Conservation (phyloP, 23 tunicate species). For the Diplosoma virens region DNA sequence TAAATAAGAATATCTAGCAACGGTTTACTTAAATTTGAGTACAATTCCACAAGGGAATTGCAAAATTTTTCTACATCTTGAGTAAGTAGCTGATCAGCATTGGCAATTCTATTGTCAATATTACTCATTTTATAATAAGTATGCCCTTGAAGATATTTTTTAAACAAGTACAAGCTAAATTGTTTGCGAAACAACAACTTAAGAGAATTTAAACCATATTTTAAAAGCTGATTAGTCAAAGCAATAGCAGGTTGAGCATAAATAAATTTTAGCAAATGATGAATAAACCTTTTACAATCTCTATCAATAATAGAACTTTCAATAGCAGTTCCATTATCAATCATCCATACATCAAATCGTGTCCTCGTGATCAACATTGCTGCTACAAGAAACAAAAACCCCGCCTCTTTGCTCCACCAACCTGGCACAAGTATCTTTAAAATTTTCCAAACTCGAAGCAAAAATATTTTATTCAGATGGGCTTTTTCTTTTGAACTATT, state of each 20-base stretch:
- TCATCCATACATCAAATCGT: slow-evolving; percentile 95
- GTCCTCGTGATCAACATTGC: slow-evolving; percentile 73
- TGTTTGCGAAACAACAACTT: slow-evolving; percentile 76
- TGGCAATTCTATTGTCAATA: slow-evolving; percentile 84
- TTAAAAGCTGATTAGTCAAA: slow-evolving; percentile 77
- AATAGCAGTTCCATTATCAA: slow-evolving; percentile 87
- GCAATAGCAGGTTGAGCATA: slow-evolving; percentile 88
- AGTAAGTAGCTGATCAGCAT: slow-evolving; percentile 89
- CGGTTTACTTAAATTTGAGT: slow-evolving; percentile 91
- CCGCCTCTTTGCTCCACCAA: slow-evolving; percentile 76
- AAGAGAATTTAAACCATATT: slow-evolving; percentile 84
- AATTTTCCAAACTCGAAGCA: slow-evolving; percentile 58
- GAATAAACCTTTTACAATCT: slow-evolving; percentile 55
- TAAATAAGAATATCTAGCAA: slow-evolving; percentile 82
- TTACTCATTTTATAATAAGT: slow-evolving; percentile 96
- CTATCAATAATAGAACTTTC: slow-evolving; percentile 88
- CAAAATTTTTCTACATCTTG: slow-evolving; percentile 95
- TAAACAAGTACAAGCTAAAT: slow-evolving; percentile 71
- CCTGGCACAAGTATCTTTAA: slow-evolving; percentile 77
- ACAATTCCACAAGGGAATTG: slow-evolving; percentile 80
- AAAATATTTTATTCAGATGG: slow-evolving; percentile 50
- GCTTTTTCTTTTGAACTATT: slow-evolving; percentile 58
- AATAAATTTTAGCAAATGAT: slow-evolving; percentile 64
- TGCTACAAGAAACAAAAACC: slow-evolving; percentile 57
- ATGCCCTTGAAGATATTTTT: slow-evolving; percentile 68